Base-by-base conservation (phyloP, 2,113 vertebrate species). In the Callorhinus ursinus region DNA sequence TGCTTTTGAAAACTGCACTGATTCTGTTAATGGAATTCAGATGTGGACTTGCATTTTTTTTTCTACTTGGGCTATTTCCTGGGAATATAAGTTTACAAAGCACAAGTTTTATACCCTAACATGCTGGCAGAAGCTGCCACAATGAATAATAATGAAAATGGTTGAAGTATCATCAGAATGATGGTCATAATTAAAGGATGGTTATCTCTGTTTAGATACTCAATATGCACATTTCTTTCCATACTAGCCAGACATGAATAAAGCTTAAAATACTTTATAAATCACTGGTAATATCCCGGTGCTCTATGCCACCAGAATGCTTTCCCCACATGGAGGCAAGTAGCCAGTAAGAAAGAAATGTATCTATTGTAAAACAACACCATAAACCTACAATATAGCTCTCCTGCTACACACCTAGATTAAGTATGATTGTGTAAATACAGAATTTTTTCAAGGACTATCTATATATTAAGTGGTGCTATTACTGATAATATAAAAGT, bases 1-100 rank as follows among this genome's bases (percentile, higher is more conserved):
- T 18, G 39, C 87, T 84, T 95, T 76, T 14, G 24, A 92, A 97
- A 72, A 96, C 53, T 74, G 49, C 63, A 53, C 93, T 93, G 94
- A 80, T 77, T 93, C 76, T 92, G 67, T 76, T 96, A 97, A 98
- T 96, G 88, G 42, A 36, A 88, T 96, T 96, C 95, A 96, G 74
- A 97, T 95, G 94, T 96, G 55, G 46, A 85, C 83, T 90, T 79
- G 71, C n/a, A 53, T 93, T 90, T 90, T 80, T 88, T n/a, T 83
- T 88, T 76, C 89, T 89, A 36, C 71, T 94, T 71, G 9, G 57
- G 5, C 42, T 95, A 88, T 82, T 94, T 88, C 65, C 93, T 94
- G 80, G 46, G 84, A 88, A 93, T 79, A 65, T 80, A 65, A 59
- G 18, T 90, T 80, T 65, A 91, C 31, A 85, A 71, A 90, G 36